Conservation (phyloP, 2,888 invertebrate species). For the Lysandra bellargus region DNA sequence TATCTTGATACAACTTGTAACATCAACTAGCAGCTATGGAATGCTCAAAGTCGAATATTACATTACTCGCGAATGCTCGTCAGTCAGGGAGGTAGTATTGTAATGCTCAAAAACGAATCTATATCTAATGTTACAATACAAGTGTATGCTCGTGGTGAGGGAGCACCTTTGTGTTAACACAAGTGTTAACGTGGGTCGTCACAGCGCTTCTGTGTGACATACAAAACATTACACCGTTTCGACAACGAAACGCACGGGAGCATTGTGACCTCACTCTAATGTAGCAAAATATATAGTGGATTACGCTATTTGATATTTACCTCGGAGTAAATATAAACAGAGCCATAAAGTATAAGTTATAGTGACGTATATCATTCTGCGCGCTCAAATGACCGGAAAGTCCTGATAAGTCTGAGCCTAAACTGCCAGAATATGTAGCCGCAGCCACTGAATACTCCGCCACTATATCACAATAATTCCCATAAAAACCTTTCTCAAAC, state of each 20-base stretch:
- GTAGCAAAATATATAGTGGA: not conserved
- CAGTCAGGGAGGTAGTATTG: too few species aligned
- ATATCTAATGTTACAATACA: too few species aligned
- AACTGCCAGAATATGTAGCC: slow-evolving; percentile 43
- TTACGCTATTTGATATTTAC: slow-evolving; percentile 11
- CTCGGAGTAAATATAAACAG: slow-evolving; percentile 42
- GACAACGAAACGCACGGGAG: not conserved
- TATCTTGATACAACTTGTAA: too few species aligned
- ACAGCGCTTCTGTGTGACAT: too few species aligned
- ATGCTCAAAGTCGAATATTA: too few species aligned
- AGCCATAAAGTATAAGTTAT: slow-evolving; percentile 50
- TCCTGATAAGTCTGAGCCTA: slow-evolving; percentile 61
- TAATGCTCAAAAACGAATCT: too few species aligned
- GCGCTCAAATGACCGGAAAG: slow-evolving; percentile 67
- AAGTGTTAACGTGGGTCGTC: too few species aligned
- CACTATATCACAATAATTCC: slow-evolving; percentile 47
- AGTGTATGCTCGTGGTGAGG: too few species aligned
- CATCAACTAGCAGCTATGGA: too few species aligned
- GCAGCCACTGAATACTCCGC: slow-evolving; percentile 48
- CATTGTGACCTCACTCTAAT: not conserved
- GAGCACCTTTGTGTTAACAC: too few species aligned
- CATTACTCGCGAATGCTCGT: too few species aligned
- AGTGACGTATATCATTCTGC: slow-evolving; percentile 53
- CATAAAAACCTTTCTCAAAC: slow-evolving; percentile 22
- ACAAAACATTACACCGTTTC: not conserved